Conservation (phyloP, 2,113 vertebrate genomes). For the Pungitius pungitius region DNA sequence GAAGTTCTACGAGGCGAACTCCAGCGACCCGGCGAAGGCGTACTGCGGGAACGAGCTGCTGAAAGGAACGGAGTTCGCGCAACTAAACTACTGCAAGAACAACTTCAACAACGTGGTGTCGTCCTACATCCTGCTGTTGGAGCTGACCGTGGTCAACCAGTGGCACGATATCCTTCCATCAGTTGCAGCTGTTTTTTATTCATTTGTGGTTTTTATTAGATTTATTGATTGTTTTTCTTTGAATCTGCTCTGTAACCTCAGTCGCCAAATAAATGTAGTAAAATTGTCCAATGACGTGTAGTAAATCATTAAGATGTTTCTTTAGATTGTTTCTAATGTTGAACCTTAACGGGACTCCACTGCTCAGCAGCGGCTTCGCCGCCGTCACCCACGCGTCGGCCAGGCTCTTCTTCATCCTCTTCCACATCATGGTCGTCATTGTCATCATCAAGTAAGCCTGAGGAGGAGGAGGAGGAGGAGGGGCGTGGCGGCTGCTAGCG, state of each 20-base stretch:
- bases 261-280: not conserved
- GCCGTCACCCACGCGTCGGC: constrained; percentile 83
- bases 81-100: constrained; percentile 90
- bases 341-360: constrained; percentile 81
- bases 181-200: no score
- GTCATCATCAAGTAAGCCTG: constrained; percentile 91
- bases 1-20: constrained; percentile 77
- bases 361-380: constrained; percentile 87
- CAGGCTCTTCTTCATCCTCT: constrained; percentile 90
- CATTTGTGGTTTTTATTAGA: no score
- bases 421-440: constrained; percentile 92
- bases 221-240: not conserved
- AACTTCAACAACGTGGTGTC: constrained; percentile 91
- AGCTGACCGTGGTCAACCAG: constrained; percentile 95
- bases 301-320: not conserved
- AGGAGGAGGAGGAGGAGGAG: not conserved
- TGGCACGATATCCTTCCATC: constrained; percentile 95
- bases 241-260: not conserved
- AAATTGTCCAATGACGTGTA: not conserved
- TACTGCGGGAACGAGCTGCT: constrained; percentile 87
- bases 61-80: constrained; percentile 82
- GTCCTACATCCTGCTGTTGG: constrained; percentile 86
- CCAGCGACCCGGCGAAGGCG: constrained; percentile 47
- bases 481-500: not conserved
- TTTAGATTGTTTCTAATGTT: not conserved